Evolutionary conservation across 2,797 vertebrate species (phyloP).

Genomic region (Eleutherodactylus coqui): DNA sequence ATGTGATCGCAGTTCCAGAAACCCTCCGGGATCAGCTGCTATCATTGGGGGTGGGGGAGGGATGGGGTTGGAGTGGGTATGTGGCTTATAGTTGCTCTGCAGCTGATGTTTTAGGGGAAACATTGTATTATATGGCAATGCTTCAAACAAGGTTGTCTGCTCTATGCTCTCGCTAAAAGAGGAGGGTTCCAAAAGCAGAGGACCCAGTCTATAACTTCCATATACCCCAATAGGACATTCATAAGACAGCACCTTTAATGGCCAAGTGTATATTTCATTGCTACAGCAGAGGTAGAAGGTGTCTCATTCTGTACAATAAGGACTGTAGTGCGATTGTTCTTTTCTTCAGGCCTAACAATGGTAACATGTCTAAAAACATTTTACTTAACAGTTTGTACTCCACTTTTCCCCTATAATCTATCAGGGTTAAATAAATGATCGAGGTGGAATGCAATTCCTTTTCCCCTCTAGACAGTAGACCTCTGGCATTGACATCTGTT

Average conservation of each 20-base stretch:
- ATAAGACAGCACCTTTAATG: background rate
- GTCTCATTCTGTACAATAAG: background rate
- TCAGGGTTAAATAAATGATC: constrained; percentile 74
- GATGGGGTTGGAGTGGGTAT: too few relatives aligned
- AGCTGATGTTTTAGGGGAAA: background rate
- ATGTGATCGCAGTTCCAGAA: too few relatives aligned
- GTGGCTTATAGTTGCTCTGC: background rate
- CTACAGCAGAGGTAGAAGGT: background rate
- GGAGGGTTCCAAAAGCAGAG: too few relatives aligned
- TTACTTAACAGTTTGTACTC: constrained; percentile 69
- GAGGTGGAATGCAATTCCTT: constrained; percentile 75
- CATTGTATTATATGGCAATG: background rate
- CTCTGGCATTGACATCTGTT: constrained; percentile 78
- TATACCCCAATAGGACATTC: background rate
- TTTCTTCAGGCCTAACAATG: background rate
- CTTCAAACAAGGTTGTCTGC: background rate
- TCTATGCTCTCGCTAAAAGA: background rate
- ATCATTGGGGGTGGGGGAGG: too few relatives aligned
- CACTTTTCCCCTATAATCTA: constrained; percentile 42
- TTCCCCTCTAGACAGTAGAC: constrained; percentile 76
- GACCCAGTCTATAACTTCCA: too few relatives aligned
- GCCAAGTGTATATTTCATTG: background rate
- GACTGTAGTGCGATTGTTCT: background rate
- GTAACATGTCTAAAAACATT: constrained; percentile 62
- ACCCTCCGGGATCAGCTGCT: too few relatives aligned